A percentile compares a stretch with the other conserved stretches of the same genome.
Evolutionary conservation across 2,888 invertebrate species (phyloP).

Genomic region (Drosophila kanekoi): DNA sequence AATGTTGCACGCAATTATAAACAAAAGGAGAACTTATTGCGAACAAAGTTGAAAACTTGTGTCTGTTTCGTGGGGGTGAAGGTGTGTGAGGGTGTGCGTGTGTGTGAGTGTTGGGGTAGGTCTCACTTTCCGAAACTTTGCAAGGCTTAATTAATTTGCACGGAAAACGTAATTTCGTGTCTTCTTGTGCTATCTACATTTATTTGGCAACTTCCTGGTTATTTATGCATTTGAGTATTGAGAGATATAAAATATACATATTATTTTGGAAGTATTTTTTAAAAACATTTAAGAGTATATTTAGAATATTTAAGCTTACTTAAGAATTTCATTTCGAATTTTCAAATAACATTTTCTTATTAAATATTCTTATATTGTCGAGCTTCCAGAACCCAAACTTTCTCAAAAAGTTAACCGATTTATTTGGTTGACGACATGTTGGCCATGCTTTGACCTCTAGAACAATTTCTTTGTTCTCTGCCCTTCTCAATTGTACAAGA

Average conservation of each 20-base stretch:
- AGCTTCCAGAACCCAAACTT: background rate
- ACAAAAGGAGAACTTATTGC: slow-evolving; percentile 41
- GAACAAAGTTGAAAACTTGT: slow-evolving; percentile 34
- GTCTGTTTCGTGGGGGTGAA: background rate
- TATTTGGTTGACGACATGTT: background rate
- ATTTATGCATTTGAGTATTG: no score
- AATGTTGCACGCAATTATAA: slow-evolving; percentile 48
- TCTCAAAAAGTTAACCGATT: background rate
- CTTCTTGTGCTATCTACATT: background rate
- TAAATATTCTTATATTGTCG: no score
- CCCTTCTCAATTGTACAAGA: background rate
- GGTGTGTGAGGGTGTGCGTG: slow-evolving; percentile 7
- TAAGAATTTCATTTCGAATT: no score
- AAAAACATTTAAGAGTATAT: no score
- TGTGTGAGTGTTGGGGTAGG: slow-evolving; percentile 29
- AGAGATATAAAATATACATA: no score
- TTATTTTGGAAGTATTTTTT: no score
- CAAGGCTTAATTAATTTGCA: slow-evolving; percentile 7
- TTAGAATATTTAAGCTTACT: no score
- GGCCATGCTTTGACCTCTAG: background rate
- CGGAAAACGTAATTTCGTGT: no score
- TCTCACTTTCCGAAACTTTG: slow-evolving; percentile 9
- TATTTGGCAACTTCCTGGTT: background rate
- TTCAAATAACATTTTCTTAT: no score
- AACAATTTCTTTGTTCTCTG: background rate